Evolutionary conservation across 2,797 vertebrate genomes (phyloP), one percentile per base, ranked within the genome.

Genomic region (Hippoglossus hippoglossus): DNA sequence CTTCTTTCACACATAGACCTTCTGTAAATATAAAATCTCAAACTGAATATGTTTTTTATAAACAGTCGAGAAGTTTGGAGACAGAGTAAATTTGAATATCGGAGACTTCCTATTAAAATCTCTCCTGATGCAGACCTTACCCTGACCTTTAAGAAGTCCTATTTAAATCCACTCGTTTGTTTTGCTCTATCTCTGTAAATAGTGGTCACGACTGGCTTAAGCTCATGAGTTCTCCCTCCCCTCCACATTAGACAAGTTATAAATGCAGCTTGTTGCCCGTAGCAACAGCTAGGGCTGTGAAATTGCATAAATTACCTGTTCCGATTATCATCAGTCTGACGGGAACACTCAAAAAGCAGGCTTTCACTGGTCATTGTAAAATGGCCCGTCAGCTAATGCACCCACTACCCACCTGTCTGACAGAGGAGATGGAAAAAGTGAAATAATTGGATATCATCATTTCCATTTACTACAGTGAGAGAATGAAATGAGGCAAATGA

Each of bases 291-390:
- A 80, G 68, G 85, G 68, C 80, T 90, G 80, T 87, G 81, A 89
- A 90, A 93, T 91, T 87, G 90, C 91, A 93, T 92, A 91, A 93
- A 95, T 93, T 92, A 94, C 87, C 89, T 92, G 86, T 87, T 63
- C 68, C 46, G 79, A 93, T 93, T 87, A 92, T 89, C 81, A 90
- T 86, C 77, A 80, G 74, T 82, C 75, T 86, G 71, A 78, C 72
- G 69, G 79, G 71, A 74, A 87, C 75, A 75, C 77, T 82, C 44
- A 19, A 61, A 61, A 59, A 67, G 68, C 60, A 44, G 67, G 65
- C 46, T 73, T 83, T 78, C 46, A 50, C 60, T 83, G 53, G 77
- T 77, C 71, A 80, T 61, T 81, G 86, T 88, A 89, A 86, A 89
- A 81, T 53, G 65, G 54, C 61, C 71, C 81, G 86, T 85, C 76